These are phyloP conservation scores for Idaea aversata DNA, from an alignment of 2,888 invertebrate species.

Conservation along the genomic window DNA sequence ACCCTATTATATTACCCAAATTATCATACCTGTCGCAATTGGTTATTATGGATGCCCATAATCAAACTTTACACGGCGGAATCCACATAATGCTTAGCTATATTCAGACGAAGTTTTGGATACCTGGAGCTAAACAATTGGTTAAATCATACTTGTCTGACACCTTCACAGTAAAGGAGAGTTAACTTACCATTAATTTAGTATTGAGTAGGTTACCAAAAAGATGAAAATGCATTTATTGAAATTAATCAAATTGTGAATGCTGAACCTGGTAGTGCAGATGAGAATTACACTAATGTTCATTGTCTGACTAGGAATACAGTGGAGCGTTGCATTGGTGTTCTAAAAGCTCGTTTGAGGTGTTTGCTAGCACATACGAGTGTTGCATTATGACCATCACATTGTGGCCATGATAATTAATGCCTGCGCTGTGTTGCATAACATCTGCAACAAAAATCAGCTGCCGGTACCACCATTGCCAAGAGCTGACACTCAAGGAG, in stretches of 20 bases:
- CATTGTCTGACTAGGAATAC: conserved; percentile 3
- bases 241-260: conserved; percentile 6
- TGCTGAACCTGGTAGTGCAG: not conserved
- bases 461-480: too few species aligned
- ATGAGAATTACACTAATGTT: conserved; percentile 3
- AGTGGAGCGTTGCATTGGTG: conserved; percentile 8
- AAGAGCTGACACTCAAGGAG: too few species aligned
- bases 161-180: too few species aligned
- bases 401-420: too few species aligned
- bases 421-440: too few species aligned
- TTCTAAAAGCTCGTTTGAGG: conserved; percentile 4
- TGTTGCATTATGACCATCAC: too few species aligned
- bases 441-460: too few species aligned
- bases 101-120: conserved; percentile 25
- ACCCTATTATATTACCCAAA: conserved; percentile 21
- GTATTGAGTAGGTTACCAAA: too few species aligned
- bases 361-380: conserved; percentile 4
- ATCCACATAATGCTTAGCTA: conserved; percentile 23
- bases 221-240: too few species aligned
- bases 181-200: too few species aligned
- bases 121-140: conserved; percentile 15
- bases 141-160: conserved; percentile 5
- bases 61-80: conserved; percentile 26
- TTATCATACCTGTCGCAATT: conserved; percentile 17
- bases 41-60: conserved; percentile 25